Evolutionary conservation across 2,797 vertebrate species (phyloP), one percentile per base, ranked within the genome.

Genomic region (Coendou prehensilis): DNA sequence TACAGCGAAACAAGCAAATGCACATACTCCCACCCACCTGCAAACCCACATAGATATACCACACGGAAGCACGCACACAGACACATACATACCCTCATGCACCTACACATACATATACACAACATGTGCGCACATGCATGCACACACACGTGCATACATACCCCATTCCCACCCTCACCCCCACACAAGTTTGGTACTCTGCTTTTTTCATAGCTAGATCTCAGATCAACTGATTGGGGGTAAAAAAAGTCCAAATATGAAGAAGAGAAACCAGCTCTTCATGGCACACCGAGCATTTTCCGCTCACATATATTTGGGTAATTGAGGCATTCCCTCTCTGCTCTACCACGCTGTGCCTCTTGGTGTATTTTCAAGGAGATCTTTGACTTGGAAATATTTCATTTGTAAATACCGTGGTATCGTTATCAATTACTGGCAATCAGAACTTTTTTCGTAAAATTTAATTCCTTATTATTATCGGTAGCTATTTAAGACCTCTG

Each of bases 71-170:
- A 28, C 8, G 6, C 11, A 23, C 28, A n/a, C 47, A 50, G 0
- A 9, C 2, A 15, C 8, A 28, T 0, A 73, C 1, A 54, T 4
- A 0, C 23, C 41, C 26, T 45, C 6, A 81, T 17, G 30, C 64
- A 67, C 22, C n/a, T 73, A 4, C 22, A 50, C 5, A 17, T 45
- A 54, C 37, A 52, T 26, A 50, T 28, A 81, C 13, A 69, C n/a
- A 56, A 5, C 26, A 69, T 7, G 10, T 1, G 18, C 22, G 9
- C 7, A 22, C 45, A 28, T 8, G 9, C 7, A 17, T 5, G 15
- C 23, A 59, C 13, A 8, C 67, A 63, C 1, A 4, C 4, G 30
- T 2, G 1, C 8, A n/a, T 2, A 59, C 1, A 54, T 30, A 0
- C 20, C n/a, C 15, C 9, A 52, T 28, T n/a, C 71, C 9, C n/a